Evolutionary conservation across 2,113 vertebrate genomes (phyloP).

Genomic region (Cyprichromis sp.): DNA sequence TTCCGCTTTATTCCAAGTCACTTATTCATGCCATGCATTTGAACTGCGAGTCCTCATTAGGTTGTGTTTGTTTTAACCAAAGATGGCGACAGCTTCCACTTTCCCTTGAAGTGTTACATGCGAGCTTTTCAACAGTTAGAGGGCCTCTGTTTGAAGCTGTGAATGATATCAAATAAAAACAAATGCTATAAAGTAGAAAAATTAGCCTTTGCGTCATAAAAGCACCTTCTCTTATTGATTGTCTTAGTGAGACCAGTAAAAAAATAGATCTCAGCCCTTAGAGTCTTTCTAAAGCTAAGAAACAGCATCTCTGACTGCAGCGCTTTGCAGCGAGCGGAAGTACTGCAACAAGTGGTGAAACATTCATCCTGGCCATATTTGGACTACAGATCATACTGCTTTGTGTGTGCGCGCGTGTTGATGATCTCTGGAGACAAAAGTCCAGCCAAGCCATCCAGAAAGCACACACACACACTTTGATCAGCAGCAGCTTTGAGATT

Average conservation of each 20-base stretch:
- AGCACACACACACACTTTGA: not conserved
- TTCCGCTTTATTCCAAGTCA: not conserved
- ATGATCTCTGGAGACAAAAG: not conserved
- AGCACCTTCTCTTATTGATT: not conserved
- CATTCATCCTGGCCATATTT: not conserved
- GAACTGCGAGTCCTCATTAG: not conserved
- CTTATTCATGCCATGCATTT: not conserved
- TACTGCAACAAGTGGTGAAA: not conserved
- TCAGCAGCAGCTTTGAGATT: not conserved
- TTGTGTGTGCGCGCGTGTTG: rapidly evolving
- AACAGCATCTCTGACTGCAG: not conserved
- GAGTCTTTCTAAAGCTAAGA: not conserved
- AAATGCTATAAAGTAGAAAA: not conserved
- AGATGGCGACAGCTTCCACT: not conserved
- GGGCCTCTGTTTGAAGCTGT: not conserved
- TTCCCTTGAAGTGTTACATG: not conserved
- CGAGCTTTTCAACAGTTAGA: not conserved
- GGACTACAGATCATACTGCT: not conserved
- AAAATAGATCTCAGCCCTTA: not conserved
- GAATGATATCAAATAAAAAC: not conserved
- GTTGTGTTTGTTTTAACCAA: not conserved
- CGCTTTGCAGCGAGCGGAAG: not conserved
- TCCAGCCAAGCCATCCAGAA: not conserved
- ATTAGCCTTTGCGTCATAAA: not conserved
- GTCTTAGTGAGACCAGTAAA: not conserved